Evolutionary conservation across 2,888 invertebrate genomes (phyloP), one percentile per base, ranked within the genome.

Genomic region (Apotomis capreana): DNA sequence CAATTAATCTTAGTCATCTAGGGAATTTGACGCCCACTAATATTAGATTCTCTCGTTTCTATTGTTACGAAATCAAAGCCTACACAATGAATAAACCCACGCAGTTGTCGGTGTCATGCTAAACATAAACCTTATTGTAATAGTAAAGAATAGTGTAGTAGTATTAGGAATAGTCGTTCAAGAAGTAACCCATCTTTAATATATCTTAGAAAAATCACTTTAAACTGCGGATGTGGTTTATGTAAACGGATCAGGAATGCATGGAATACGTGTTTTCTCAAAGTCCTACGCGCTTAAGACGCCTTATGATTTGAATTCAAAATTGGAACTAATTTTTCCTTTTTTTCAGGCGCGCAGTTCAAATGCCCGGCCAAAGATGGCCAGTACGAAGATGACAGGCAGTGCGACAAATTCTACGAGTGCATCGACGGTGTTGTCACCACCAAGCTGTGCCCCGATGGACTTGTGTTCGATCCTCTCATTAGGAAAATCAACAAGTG

Each of bases 401-500:
- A 98, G 86, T 98, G 98, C 84, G 98, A 98, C 93, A 97, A 97
- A 89, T 98, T 94, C 90, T 97, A 96, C 90, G 95, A 96, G 73
- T 98, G 98, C 85, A 86, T 86, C 0, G 97, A 97, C 76, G 97
- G 97, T 5, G 89, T 93, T 0, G 94, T 96, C 49, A 95, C 92
- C 76, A 95, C 95, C 79, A 97, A 97, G 87, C 89, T 97, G 4
- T 98, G 98, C 82, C 96, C 97, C 5, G 98, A 98, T 86, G 98
- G 98, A 74, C 94, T 98, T 52, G 97, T 98, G 64, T 98, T 98
- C 88, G 98, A 98, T 93, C 96, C 95, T 0, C 90, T 95, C 78
- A 97, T 96, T 87, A 95, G 97, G 81, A 97, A 97, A 91, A 94
- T 96, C 85, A 98, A 97, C 94, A 97, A 98, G 86, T 98, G 98